phyloP scores from a whole-genome alignment of 1,140 invertebrate genomes.

The Drosophila tristis region DNA sequence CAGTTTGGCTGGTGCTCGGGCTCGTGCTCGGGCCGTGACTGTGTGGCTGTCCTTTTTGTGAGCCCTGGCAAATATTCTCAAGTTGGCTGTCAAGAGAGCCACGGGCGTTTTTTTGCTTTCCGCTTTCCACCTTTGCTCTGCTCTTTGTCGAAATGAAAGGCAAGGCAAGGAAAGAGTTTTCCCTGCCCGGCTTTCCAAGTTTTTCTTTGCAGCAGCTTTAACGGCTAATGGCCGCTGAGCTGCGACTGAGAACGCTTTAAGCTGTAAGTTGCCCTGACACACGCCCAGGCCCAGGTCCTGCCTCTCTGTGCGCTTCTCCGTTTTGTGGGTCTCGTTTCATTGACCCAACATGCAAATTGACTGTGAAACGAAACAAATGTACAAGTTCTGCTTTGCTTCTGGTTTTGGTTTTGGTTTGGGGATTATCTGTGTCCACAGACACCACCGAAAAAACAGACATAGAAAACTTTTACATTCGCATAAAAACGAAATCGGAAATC shows the following conservation, averaged over 20 bases:
- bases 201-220: slow-evolving; percentile 48
- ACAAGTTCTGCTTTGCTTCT: slow-evolving; percentile 6
- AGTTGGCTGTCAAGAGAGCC: slow-evolving; percentile 30
- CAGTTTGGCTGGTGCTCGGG: not conserved
- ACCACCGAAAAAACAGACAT: slow-evolving; percentile 41
- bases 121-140: slow-evolving; percentile 10
- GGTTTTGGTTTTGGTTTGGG: slow-evolving; percentile 6
- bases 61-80: slow-evolving; percentile 47
- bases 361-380: slow-evolving; percentile 31
- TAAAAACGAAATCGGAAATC: slow-evolving; percentile 65
- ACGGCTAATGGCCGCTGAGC: slow-evolving; percentile 52
- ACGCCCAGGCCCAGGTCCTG: no score
- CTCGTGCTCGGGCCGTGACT: not conserved
- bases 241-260: slow-evolving; percentile 29
- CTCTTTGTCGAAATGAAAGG: not conserved
- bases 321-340: slow-evolving; percentile 28
- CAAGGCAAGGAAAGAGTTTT: slow-evolving; percentile 19
- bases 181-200: slow-evolving; percentile 8
- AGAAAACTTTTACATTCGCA: slow-evolving; percentile 41
- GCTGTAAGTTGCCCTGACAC: slow-evolving; percentile 12
- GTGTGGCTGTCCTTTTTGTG: slow-evolving; percentile 44
- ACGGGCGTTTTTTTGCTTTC: slow-evolving; percentile 25
- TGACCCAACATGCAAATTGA: slow-evolving; percentile 49
- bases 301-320: not conserved
- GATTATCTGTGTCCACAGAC: no score